Base-by-base conservation (phyloP, 2,888 invertebrate genomes). In the Pterostichus niger region DNA sequence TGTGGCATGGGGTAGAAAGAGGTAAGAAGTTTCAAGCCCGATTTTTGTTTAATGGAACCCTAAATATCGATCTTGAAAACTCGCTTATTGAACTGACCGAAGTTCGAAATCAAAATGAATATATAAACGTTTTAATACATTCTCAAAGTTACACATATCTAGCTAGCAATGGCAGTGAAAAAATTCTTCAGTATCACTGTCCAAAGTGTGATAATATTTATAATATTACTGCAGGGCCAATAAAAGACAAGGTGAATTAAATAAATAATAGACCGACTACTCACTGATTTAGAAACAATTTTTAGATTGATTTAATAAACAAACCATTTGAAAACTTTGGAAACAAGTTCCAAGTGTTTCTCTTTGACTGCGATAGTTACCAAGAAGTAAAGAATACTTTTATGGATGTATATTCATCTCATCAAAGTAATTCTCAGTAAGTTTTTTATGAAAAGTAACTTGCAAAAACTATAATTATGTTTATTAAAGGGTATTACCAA, bases 1-100 rank as follows among this genome's bases (percentile, higher is more conserved):
- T 93, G 0, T 93, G 93, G 87, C 94, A 94, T 86, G 92, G 92
- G 7, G 94, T 93, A 0, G 92, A 94, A 24, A 92, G 94, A 75
- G 56, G 81, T 11, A 83, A 83, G 71, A 75, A 80, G 33, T 35
- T 84, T n/a, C 83, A 84, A 49, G 81, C 76, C 3, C 44, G 61
- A 52, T 80, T 83, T 71, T 81, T 83, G 10, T 77, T 84, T 9
- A 83, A 83, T 31, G 81, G 52, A 52, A 84, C 64, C 11, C 35
- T 84, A 15, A 73, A 56, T 17, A 68, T 83, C 10, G 71, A 83
- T 54, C 13, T 78, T 11, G 56, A 33, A 46, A 64, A 83, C 17
- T 77, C 56, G 10, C 11, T 40, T 13, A 68, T 83, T 9, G 77
- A 83, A 71, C 31, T 83, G 13, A 77, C 31, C 13, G 68, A 78